A percentile compares a stretch with the other conserved stretches of the same genome.
phyloP scores from a whole-genome alignment of 2,888 invertebrate genomes.

The Mechanitis mazaeus region DNA sequence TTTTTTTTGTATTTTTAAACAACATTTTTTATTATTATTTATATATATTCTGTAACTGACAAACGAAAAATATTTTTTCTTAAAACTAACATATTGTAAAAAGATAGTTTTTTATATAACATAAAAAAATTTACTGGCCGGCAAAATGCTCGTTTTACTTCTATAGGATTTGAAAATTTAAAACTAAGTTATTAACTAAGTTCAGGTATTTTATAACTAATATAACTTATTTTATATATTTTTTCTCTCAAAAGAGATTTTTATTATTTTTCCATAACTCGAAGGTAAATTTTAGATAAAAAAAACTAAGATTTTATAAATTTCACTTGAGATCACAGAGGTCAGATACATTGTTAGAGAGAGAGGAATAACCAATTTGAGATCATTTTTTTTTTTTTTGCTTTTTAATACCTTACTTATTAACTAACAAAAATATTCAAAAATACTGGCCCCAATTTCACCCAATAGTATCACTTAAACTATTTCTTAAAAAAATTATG shows the following conservation, averaged over 20 bases:
- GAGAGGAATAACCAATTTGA: slow-evolving; percentile 48
- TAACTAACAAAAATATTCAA: slow-evolving; percentile 44
- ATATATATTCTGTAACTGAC: no score
- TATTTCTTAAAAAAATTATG: slow-evolving; percentile 1
- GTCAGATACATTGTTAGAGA: slow-evolving; percentile 18
- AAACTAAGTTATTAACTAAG: slow-evolving; percentile 8
- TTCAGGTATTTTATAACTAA: slow-evolving; percentile 2
- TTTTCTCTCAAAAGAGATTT: background rate
- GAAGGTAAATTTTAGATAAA: slow-evolving; percentile 2
- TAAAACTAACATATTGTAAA: background rate
- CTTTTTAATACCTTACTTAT: slow-evolving; percentile 21
- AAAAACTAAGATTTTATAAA: background rate
- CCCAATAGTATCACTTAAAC: slow-evolving; percentile 23
- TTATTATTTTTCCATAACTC: background rate
- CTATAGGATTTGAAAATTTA: slow-evolving; percentile 10
- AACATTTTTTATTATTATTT: no score
- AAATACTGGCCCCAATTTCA: slow-evolving; percentile 63
- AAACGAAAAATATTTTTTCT: no score
- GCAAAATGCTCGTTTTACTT: slow-evolving; percentile 44
- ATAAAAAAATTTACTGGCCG: slow-evolving; percentile 49
- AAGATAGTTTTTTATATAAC: slow-evolving; percentile 25
- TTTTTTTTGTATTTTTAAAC: no score
- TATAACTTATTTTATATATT: slow-evolving; percentile 2
- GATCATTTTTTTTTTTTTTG: slow-evolving; percentile 45
- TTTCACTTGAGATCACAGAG: slow-evolving; percentile 27